Base-by-base conservation (phyloP, 2,888 invertebrate genomes). In the Philereme vetulata region DNA sequence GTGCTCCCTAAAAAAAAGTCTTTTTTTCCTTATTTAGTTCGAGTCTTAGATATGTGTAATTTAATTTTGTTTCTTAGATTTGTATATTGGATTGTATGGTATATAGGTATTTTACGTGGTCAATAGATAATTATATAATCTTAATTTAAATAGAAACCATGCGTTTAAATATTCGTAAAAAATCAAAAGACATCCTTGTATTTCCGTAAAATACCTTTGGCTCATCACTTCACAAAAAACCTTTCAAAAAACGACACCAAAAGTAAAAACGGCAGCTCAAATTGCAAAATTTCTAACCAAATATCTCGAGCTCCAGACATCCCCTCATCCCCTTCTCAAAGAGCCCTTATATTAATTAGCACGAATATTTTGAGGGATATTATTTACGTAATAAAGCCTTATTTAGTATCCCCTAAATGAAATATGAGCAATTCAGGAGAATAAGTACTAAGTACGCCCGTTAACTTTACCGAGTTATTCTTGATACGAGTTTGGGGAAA, bases 351-450 rank as follows among this genome's bases (percentile, higher is more conserved):
- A 90, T 90, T 92, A 90, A 91, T 90, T 90, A 90, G 90, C 78
- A 79, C 68, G 81, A 86, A 89, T 87, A 91, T 90, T 90, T 86
- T 86, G 84, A 82, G 87, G 88, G 86, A 80, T 89, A 89, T 88
- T 89, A 90, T 90, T 90, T 86, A 86, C 85, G 84, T 86, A 87
- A 90, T 90, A 90, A 90, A 90, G 88, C 86, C 88, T 90, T 86
- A 90, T 90, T 90, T 90, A 89, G 80, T 75, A 77, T 81, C 85
- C 82, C 83, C 80, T 73, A 80, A 86, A 86, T 90, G 86, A 91
- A 91, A 88, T 91, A 92, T 86, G 85, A 85, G 82, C 86, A 81
- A 89, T 90, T 84, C 82, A 82, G 70, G 84, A 83, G 84, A 88
- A 75, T 85, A 82, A 88, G 84, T 82, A 78, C 82, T 90, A 81